phyloP scores from a whole-genome alignment of 2,113 vertebrate species.

The Peromyscus leucopus region DNA sequence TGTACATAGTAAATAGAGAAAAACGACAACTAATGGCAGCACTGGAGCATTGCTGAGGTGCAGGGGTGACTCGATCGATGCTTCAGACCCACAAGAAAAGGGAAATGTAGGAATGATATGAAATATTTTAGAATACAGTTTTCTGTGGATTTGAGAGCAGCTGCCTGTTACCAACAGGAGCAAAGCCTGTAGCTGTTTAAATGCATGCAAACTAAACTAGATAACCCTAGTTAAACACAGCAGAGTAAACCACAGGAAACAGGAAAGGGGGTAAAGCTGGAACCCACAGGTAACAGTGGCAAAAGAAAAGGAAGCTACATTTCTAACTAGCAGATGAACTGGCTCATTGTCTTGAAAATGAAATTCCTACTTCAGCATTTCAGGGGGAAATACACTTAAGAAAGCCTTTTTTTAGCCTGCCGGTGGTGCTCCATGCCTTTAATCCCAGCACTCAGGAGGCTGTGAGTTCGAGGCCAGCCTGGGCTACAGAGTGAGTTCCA shows the following conservation, averaged over 20 bases:
- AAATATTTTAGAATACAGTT: background rate
- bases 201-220: constrained; percentile 75
- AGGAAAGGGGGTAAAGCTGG: constrained; percentile 79
- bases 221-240: constrained; percentile 76
- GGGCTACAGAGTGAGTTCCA: no score
- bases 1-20: constrained; percentile 2
- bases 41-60: background rate
- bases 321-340: constrained; percentile 74
- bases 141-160: constrained; percentile 14
- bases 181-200: constrained; percentile 73
- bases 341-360: constrained; percentile 78
- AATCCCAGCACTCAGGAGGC: no score
- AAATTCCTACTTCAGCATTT: constrained; percentile 82
- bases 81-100: background rate
- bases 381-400: constrained; percentile 58
- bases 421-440: no score
- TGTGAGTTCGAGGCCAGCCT: no score
- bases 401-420: background rate
- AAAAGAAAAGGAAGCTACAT: constrained; percentile 76
- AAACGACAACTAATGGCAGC: constrained; percentile 31
- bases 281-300: constrained; percentile 70
- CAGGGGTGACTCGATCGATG: background rate
- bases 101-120: background rate
- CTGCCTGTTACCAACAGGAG: background rate
- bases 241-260: constrained; percentile 80